Evolutionary conservation across 2,797 vertebrate species (phyloP).

Genomic region (Triplophysa bombifrons): DNA sequence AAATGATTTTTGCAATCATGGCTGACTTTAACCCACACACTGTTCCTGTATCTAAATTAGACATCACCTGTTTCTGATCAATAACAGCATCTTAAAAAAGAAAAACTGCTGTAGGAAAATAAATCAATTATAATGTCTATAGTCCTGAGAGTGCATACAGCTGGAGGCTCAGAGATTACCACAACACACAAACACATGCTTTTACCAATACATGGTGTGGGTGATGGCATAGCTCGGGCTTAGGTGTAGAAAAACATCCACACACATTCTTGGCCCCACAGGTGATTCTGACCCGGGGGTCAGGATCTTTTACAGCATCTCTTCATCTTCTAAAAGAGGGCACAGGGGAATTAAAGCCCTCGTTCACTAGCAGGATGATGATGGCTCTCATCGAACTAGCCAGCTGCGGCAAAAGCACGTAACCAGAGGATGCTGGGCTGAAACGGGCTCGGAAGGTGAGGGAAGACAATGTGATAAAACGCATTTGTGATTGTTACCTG

Average conservation of each 20-base stretch:
- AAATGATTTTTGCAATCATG: conserved; percentile 5
- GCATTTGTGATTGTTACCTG: conserved; percentile 17
- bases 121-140: conserved; percentile 12
- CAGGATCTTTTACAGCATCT: conserved; percentile 55
- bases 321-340: conserved; percentile 49
- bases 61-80: not conserved
- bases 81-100: conserved; percentile 22
- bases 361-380: conserved; percentile 25
- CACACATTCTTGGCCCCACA: not conserved
- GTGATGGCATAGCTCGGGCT: not conserved
- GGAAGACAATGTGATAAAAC: conserved; percentile 30
- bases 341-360: conserved; percentile 50
- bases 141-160: not conserved
- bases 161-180: not conserved
- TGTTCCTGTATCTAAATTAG: conserved; percentile 6
- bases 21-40: not conserved
- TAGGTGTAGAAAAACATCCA: conserved; percentile 12
- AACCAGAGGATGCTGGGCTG: not conserved
- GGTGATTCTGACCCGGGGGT: conserved; percentile 44
- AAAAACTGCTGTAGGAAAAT: not conserved
- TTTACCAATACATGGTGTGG: not conserved
- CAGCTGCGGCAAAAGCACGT: conserved; percentile 2
- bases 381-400: conserved; percentile 15
- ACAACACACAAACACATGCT: not conserved
- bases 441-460: conserved; percentile 10